Conservation (phyloP, 2,888 invertebrate species). For the Acleris holmiana region DNA sequence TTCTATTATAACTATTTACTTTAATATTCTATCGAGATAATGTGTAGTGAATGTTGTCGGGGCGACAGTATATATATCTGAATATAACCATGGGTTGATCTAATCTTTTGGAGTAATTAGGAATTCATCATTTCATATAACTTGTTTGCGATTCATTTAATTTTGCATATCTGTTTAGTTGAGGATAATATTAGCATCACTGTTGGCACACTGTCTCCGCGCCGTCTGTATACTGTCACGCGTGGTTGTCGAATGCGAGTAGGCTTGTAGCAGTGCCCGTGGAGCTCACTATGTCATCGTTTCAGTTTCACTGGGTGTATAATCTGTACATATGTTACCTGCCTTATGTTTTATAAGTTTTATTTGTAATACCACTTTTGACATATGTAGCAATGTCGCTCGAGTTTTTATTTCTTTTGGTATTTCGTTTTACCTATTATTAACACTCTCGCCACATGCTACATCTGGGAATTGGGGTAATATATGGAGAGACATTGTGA, state of each 20-base stretch:
- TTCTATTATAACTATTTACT: slow-evolving; percentile 77
- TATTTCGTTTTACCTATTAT: slow-evolving; percentile 69
- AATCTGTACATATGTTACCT: slow-evolving; percentile 82
- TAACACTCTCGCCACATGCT: slow-evolving; percentile 81
- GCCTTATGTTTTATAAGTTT: slow-evolving; percentile 82
- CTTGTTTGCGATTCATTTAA: slow-evolving; percentile 66
- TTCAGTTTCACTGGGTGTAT: slow-evolving; percentile 80
- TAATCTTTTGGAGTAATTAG: slow-evolving; percentile 60
- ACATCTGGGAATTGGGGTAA: slow-evolving; percentile 88
- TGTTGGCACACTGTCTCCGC: slow-evolving; percentile 37
- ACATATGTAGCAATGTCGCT: slow-evolving; percentile 84
- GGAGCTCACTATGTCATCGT: slow-evolving; percentile 79
- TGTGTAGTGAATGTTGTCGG: slow-evolving; percentile 83
- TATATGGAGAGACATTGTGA: slow-evolving; percentile 88
- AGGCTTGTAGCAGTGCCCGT: slow-evolving; percentile 51
- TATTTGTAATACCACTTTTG: slow-evolving; percentile 86
- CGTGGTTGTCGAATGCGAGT: slow-evolving; percentile 36
- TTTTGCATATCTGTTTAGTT: slow-evolving; percentile 55
- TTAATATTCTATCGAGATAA: slow-evolving; percentile 83
- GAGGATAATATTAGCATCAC: slow-evolving; percentile 41
- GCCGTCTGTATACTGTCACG: slow-evolving; percentile 31
- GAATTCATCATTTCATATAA: slow-evolving; percentile 66
- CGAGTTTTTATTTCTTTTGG: slow-evolving; percentile 72
- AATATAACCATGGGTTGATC: slow-evolving; percentile 58
- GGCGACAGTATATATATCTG: slow-evolving; percentile 74